These are phyloP conservation scores for Silvanus unidentatus DNA, from an alignment of 2,888 invertebrate genomes.

Conservation along the genomic window DNA sequence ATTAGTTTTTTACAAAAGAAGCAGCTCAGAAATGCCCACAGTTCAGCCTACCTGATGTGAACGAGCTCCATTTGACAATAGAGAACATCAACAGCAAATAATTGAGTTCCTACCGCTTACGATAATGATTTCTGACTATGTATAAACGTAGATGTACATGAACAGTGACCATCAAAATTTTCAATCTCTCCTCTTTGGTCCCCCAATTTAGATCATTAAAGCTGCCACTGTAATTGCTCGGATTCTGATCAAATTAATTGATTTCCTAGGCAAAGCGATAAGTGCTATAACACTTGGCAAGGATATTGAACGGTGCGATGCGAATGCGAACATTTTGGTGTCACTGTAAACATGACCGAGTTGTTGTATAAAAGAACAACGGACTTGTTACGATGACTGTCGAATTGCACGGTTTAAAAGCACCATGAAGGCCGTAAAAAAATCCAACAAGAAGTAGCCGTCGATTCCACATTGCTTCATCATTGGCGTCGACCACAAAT, in stretches of 20 bases:
- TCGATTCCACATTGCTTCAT: constrained; percentile 1
- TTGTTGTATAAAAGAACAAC: constrained; percentile 1
- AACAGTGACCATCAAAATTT: constrained; percentile 1
- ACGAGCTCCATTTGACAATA: constrained; percentile 30
- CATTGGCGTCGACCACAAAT: background rate
- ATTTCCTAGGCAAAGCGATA: no score
- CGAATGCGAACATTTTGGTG: background rate
- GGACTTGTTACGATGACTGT: constrained; percentile 20
- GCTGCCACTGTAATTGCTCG: no score
- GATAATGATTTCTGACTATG: constrained; percentile 22
- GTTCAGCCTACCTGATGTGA: constrained; percentile 25
- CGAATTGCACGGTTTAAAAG: constrained; percentile 26
- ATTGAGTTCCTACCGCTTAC: constrained; percentile 29
- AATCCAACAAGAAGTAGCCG: constrained; percentile 16
- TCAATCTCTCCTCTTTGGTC: no score
- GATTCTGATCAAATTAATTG: no score
- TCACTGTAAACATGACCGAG: constrained; percentile 1
- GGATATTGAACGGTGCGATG: no score
- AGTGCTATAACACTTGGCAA: no score
- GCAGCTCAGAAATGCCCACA: no score
- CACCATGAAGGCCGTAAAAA: constrained; percentile 25
- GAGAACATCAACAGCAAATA: constrained; percentile 27
- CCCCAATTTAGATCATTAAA: no score
- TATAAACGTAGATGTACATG: background rate
- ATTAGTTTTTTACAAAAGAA: constrained; percentile 13